Evolutionary conservation across 2,113 vertebrate genomes (phyloP).

Genomic region (Conger conger): DNA sequence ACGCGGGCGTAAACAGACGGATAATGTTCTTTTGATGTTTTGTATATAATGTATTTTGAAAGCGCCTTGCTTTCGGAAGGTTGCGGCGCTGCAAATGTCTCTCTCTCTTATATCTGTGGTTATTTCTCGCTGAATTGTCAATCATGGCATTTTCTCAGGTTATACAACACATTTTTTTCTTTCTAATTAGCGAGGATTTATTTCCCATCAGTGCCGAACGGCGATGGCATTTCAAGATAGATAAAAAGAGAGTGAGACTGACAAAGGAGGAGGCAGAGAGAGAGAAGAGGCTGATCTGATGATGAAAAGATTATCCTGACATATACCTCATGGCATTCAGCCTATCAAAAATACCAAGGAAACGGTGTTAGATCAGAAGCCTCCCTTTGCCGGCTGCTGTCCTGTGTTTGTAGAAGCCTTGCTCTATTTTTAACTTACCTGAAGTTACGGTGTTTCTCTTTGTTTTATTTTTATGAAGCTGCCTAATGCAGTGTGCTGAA

Average conservation of each 20-base stretch:
- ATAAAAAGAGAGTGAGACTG: not conserved
- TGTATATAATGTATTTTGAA: not conserved
- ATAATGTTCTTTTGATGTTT: not conserved
- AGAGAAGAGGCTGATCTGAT: not conserved
- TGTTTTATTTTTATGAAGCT: not conserved
- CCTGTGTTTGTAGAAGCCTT: not conserved
- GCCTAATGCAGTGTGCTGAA: not conserved
- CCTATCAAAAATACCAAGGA: not conserved
- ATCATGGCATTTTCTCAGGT: not conserved
- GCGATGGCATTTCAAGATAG: slow-evolving; percentile 2
- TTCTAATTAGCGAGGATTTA: slow-evolving; percentile 23
- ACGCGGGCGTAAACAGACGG: not conserved
- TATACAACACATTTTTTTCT: slow-evolving; percentile 15
- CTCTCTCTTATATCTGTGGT: not conserved
- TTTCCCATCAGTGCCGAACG: not conserved
- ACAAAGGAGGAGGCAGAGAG: slow-evolving; percentile 6
- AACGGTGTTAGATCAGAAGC: not conserved
- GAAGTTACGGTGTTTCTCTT: not conserved
- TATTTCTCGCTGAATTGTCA: slow-evolving; percentile 22
- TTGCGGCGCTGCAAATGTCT: not conserved
- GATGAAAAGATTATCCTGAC: not conserved
- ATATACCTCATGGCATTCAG: not conserved
- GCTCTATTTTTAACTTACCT: not conserved
- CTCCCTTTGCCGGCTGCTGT: not conserved
- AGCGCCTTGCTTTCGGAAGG: not conserved